Base-by-base conservation (phyloP, 2,797 vertebrate species). In the Macropodus opercularis region DNA sequence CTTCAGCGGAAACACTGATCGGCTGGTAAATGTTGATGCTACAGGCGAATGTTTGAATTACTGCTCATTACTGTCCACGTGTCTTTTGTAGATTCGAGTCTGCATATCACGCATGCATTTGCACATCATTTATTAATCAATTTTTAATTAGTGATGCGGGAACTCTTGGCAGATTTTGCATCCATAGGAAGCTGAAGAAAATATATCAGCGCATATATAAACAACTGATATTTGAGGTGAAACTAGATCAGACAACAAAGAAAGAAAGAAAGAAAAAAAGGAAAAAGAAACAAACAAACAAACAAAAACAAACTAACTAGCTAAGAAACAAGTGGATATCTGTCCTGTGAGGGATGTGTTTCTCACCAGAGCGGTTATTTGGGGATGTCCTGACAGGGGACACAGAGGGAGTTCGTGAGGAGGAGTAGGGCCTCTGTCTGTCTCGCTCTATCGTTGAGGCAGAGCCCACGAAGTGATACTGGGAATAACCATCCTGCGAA, bases 361-460 rank as follows among this genome's bases (percentile, higher is more conserved):
- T 10, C 85, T 95, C 91, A 98, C 97, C 97, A 83, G 97, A 99
- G 88, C 97, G 96, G 86, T 98, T 98, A 92, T 99, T 98, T 27
- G 97, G 97, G 71, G 97, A 99, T 60, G 94, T 97, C 75, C 97
- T 95, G 87, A 99, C 95, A 0, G 97, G 97, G 70, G 97, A 99
- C 83, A 99, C 95, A 54, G 97, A 99, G 35, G 97, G 97, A 4
- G 97, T 98, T 80, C 97, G 91, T 38, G 97, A 99, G 7, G 96
- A 98, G 3, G 97, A 98, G 89, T 98, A 99, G 4, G 97, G 97
- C 73, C 96, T 94, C 91, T 99, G 97, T 80, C 97, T 90, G 81
- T 99, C 97, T 91, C 97, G 89, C 88, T 99, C 97, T 90, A 99
- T 99, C 67, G 97, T 99, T 52, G 97, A 99, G 32, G 97, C 96